Evolutionary conservation across 1,140 invertebrate genomes (phyloP), one percentile per base, ranked within the genome.

Genomic region (Drosophila persimilis): DNA sequence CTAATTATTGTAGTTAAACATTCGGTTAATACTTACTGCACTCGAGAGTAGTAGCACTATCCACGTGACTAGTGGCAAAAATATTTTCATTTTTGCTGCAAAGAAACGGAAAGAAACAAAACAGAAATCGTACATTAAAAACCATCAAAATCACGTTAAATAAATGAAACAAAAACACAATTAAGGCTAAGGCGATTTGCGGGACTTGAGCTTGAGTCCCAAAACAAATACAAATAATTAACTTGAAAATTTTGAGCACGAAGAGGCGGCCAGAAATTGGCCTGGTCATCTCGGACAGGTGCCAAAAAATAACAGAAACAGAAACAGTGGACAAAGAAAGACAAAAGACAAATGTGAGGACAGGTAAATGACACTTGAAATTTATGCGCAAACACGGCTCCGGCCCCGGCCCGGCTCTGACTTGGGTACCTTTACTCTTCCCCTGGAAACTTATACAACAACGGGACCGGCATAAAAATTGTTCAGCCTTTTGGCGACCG

Each of bases 21-120:
- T 17, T 31, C 26, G 3, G 31, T 67, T 50, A 45, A 74, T 83
- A 92, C 93, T 93, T 91, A 94, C 93, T 75, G 93, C 92, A 93
- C 89, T 93, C 79, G 92, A 92, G 77, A 92, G 92, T 92, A 94
- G 92, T 92, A 94, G 92, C 91, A 94, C 91, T 92, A 94, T 94
- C 94, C 94, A 94, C 91, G 92, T 93, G 93, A 94, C 93, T 93
- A 95, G 93, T 92, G 94, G 94, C 93, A 94, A 94, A 94, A 94
- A 93, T 93, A 94, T 93, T 93, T 94, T 94, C 94, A 95, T 95
- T 94, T 94, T 95, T 92, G 93, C 94, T 95, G 92, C 43, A 94
- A 94, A 83, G 80, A 92, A 71, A 91, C 77, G 75, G 81, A 80
- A 81, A 57, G 80, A 79, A 88, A 71, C 7, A 73, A 44, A 61